Evolutionary conservation across 2,113 vertebrate genomes (phyloP).

Genomic region (Zosterops hypoxanthus): DNA sequence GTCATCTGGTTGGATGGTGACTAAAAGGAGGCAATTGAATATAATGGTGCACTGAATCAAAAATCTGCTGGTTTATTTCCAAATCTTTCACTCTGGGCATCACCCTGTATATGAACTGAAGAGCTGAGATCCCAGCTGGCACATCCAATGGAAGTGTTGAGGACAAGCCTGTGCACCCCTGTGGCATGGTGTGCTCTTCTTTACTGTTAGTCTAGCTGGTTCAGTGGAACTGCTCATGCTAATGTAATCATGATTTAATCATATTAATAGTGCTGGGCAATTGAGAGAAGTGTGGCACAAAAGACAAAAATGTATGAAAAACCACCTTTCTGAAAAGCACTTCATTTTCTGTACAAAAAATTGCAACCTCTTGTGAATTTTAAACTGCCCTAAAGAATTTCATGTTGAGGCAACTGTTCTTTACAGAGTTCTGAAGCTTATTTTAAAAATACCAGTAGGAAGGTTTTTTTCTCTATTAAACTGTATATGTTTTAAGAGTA

Average conservation of each 20-base stretch:
- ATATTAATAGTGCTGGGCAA: background rate
- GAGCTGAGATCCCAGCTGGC: background rate
- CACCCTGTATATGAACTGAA: background rate
- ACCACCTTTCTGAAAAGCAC: background rate
- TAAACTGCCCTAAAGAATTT: background rate
- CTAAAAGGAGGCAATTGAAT: background rate
- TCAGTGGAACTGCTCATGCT: background rate
- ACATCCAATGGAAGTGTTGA: background rate
- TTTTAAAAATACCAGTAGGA: slow-evolving; percentile 14
- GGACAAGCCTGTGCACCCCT: background rate
- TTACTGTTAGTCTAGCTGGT: background rate
- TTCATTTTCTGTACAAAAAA: background rate
- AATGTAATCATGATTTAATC: background rate
- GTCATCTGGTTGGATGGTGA: background rate
- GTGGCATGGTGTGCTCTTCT: background rate
- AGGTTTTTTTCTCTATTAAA: background rate
- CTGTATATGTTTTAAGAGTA: background rate
- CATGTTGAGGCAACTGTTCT: background rate
- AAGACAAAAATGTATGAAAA: background rate
- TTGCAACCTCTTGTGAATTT: background rate
- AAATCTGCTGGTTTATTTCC: background rate
- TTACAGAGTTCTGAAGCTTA: background rate
- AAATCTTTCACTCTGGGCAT: background rate
- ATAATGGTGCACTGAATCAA: background rate
- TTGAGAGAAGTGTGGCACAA: background rate